A percentile compares a stretch with the other conserved stretches of the same genome.
phyloP scores from a whole-genome alignment of 2,797 vertebrate species.

The Ciconia nigra region DNA sequence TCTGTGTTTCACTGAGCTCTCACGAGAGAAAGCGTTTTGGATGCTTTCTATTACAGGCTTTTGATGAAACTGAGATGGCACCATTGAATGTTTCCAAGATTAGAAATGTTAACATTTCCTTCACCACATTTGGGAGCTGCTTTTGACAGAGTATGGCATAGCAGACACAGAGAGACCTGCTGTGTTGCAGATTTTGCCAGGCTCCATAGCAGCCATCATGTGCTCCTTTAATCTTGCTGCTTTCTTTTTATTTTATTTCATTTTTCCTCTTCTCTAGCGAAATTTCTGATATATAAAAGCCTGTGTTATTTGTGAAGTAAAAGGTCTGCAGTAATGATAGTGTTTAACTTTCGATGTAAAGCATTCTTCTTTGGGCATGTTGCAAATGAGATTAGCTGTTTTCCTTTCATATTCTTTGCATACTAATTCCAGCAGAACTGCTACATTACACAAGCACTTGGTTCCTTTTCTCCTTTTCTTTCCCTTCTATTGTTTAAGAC shows the following conservation, averaged over 20 bases:
- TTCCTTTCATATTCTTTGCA: slow-evolving; percentile 16
- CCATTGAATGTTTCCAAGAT: slow-evolving; percentile 19
- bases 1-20: slow-evolving; percentile 33
- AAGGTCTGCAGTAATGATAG: slow-evolving; percentile 14
- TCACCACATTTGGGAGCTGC: slow-evolving; percentile 8
- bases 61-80: slow-evolving; percentile 42
- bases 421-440: slow-evolving; percentile 10
- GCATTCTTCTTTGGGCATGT: neutral
- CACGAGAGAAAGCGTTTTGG: neutral
- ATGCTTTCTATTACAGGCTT: slow-evolving; percentile 15
- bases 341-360: slow-evolving; percentile 26
- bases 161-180: slow-evolving; percentile 13
- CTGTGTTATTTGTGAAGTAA: neutral
- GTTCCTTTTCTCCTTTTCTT: neutral
- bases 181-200: slow-evolving; percentile 37
- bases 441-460: neutral
- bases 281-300: neutral
- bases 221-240: slow-evolving; percentile 4
- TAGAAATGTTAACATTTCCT: slow-evolving; percentile 46
- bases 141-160: slow-evolving; percentile 9
- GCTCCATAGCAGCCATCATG: neutral
- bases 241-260: neutral
- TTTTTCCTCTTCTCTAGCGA: neutral
- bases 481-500: neutral
- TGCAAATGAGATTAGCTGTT: slow-evolving; percentile 21